A percentile compares a stretch with the other conserved stretches of the same genome.
phyloP scores from a whole-genome alignment of 2,888 invertebrate species.

The Eugnorisma glareosa region DNA sequence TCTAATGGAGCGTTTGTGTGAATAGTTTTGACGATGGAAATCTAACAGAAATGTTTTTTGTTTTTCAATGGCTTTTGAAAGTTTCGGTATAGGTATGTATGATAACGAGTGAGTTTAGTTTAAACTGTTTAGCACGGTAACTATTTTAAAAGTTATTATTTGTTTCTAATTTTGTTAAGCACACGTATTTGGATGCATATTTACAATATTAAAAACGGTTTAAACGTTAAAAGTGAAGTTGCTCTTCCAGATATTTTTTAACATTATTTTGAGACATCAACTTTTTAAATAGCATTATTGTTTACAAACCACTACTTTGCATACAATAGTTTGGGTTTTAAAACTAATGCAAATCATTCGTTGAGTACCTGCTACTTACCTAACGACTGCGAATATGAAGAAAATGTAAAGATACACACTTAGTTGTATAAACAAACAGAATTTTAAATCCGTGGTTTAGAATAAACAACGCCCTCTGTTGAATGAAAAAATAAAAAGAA shows the following conservation, averaged over 20 bases:
- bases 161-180: neutral
- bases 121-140: neutral
- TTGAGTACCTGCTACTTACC: slow-evolving; percentile 7
- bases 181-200: neutral
- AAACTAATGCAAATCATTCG: slow-evolving; percentile 42
- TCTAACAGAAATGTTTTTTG: slow-evolving; percentile 12
- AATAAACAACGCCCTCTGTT: slow-evolving; percentile 46
- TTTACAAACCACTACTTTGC: slow-evolving; percentile 3
- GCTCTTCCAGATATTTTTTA: neutral
- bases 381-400: slow-evolving; percentile 46
- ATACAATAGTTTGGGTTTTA: slow-evolving; percentile 47
- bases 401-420: slow-evolving; percentile 55
- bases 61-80: slow-evolving; percentile 8
- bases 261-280: neutral
- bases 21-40: slow-evolving; percentile 20
- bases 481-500: slow-evolving; percentile 21
- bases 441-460: slow-evolving; percentile 20
- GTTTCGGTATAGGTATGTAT: slow-evolving; percentile 1
- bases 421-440: slow-evolving; percentile 43
- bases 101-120: neutral
- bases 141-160: neutral
- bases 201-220: neutral
- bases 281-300: neutral
- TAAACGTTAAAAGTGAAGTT: neutral
- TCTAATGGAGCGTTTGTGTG: slow-evolving; percentile 22